These are phyloP conservation scores for Machimus atricapillus DNA, from an alignment of 2,888 invertebrate genomes.

Conservation along the genomic window DNA sequence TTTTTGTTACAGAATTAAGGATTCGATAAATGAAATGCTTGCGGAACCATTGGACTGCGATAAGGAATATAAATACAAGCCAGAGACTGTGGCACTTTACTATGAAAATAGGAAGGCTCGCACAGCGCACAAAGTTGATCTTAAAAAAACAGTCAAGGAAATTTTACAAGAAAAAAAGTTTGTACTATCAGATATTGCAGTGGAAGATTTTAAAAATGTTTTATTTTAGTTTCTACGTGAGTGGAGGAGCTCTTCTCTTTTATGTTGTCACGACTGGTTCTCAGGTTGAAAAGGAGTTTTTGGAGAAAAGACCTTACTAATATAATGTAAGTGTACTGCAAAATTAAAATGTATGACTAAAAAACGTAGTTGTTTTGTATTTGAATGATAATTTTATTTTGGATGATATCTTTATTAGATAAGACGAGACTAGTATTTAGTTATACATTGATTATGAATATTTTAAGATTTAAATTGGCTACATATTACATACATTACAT, in stretches of 20 bases:
- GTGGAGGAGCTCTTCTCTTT: conserved; percentile 58
- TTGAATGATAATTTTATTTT: neutral
- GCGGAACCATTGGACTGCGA: conserved; percentile 78
- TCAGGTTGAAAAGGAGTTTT: conserved; percentile 56
- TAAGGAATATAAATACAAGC: conserved; percentile 68
- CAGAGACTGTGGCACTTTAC: conserved; percentile 71
- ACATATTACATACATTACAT: no score
- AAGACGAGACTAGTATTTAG: neutral
- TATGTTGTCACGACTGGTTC: conserved; percentile 58
- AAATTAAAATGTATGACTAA: neutral
- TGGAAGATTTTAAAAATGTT: neutral
- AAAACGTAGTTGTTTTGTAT: neutral
- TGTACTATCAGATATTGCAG: conserved; percentile 5
- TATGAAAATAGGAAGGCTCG: conserved; percentile 73
- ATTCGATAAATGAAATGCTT: conserved; percentile 73
- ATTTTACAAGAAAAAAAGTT: conserved; percentile 66
- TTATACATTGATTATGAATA: no score
- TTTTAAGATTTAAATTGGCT: no score
- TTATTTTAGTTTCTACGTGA: conserved; percentile 56
- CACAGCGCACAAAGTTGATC: conserved; percentile 67
- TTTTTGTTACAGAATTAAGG: conserved; percentile 63
- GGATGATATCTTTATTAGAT: neutral
- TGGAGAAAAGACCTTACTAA: neutral
- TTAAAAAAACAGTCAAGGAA: conserved; percentile 66
- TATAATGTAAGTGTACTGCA: neutral